These are phyloP conservation scores for Irena cyanogastra DNA, from an alignment of 2,113 vertebrate species.

Conservation along the genomic window DNA sequence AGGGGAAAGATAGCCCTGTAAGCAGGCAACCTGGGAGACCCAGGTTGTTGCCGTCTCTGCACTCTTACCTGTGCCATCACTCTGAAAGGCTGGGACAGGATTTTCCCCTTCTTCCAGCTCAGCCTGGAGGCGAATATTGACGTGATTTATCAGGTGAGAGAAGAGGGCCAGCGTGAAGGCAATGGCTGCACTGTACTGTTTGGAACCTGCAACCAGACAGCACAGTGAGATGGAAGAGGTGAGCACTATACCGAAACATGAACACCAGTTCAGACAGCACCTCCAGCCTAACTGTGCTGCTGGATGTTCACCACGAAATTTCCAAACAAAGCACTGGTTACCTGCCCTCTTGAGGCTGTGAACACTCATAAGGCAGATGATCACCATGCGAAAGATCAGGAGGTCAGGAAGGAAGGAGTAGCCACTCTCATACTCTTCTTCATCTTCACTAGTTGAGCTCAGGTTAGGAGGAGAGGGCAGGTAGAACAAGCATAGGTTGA, in stretches of 20 bases:
- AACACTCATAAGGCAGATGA: conserved; percentile 96
- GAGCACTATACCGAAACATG: rapidly evolving
- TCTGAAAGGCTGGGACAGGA: conserved; percentile 83
- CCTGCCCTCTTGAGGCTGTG: conserved; percentile 95
- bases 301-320: rapidly evolving
- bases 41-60: rapidly evolving
- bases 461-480: conserved; percentile 76
- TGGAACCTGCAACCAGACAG: conserved; percentile 77
- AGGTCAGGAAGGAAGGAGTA: conserved; percentile 87
- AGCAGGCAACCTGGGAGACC: background rate
- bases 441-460: conserved; percentile 83
- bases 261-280: rapidly evolving
- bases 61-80: conserved; percentile 74
- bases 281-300: background rate
- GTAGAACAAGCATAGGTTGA: conserved; percentile 98
- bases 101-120: conserved; percentile 91
- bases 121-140: conserved; percentile 94
- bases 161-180: conserved; percentile 96
- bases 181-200: conserved; percentile 95
- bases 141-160: conserved; percentile 96
- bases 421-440: conserved; percentile 83
- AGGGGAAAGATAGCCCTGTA: background rate
- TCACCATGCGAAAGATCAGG: conserved; percentile 92
- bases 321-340: conserved; percentile 1
- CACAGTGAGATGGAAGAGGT: background rate